Evolutionary conservation across 2,113 vertebrate genomes (phyloP), one percentile per base, ranked within the genome.

Genomic region (Prunella himalayana): DNA sequence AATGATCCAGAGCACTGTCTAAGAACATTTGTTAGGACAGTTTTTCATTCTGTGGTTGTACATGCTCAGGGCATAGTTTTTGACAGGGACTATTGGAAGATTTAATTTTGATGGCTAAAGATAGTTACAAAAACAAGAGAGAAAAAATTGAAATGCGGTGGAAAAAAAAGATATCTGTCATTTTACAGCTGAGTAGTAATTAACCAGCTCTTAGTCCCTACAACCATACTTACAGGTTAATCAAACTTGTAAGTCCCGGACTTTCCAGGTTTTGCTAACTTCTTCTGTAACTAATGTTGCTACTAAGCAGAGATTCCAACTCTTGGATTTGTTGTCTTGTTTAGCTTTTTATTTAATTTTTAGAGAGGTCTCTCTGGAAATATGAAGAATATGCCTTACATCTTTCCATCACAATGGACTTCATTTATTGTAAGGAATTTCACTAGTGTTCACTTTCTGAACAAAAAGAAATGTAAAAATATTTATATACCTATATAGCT

Each of bases 391-490:
- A 56, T 68, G 18, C 33, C 41, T 93, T 28, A 35, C 6, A 56
- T 10, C 24, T 24, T 72, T 90, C 42, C 23, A 53, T 76, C 51
- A 78, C 72, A 1, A 83, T 69, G 57, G 12, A n/a, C 31, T 86
- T 66, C 54, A 91, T 86, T 88, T 91, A 85, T 64, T 42, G 22
- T 83, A 95, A 93, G 78, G 64, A 86, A 91, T 96, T 90, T 78
- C 72, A 70, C 44, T 69, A 82, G 68, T 72, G 65, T 68, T 77
- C 68, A 44, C n/a, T 88, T 87, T 71, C 41, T 42, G 27, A 85
- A 82, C 7, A 18, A 42, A 71, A 88, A 65, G 7, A 86, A 80
- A 59, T 37, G 42, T 10, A 45, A 7, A 45, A 83, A 44, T 18
- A 44, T 57, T 49, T 59, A 9, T n/a, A 11, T 39, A 18, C 6